Evolutionary conservation across 1,140 invertebrate species (phyloP), one percentile per base, ranked within the genome.

Genomic region (Drosophila mayri): DNA sequence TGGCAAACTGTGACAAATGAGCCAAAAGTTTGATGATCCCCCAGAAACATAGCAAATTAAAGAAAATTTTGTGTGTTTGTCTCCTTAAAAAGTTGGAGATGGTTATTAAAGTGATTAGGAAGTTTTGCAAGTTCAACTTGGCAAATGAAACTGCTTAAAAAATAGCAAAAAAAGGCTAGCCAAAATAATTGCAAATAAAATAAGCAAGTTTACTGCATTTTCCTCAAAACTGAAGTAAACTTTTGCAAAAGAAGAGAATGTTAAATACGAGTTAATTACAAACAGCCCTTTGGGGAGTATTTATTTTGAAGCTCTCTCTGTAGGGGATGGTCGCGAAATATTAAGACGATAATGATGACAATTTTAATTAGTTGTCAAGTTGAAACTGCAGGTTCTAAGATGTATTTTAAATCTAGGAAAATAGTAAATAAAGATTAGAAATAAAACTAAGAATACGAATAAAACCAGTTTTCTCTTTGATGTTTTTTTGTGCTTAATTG

Each of bases 1-100:
- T 20, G 38, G 64, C 30, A 68, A 68, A 43, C 46, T 50, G 46
- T 49, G 65, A 65, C 65, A 68, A 66, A 68, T 65, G 61, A 68
- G 65, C 20, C 5, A 50, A 64, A 25, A 68, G 61, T 44, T 66
- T 65, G 22, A 70, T 66, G 61, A 70, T 70, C 46, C 43, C 50
- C 43, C 9, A 35, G 4, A 14, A 49, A 72, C 35, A 20, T 22
- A 14, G 64, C 35, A 35, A 65, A 64, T 68, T 50, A 67, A 67
- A 32, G 16, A 8, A 30, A 3, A 63, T 43, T 10, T 0, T 41
- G 63, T 18, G 0, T 40, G 62, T 18, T 25, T 35, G 8, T 11
- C 14, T 28, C 20, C 18, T n/a, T 35, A 32, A 65, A 65, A 65
- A 43, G n/a, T 63, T 40, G 12, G 8, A 28, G 8, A 28, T 46